Evolutionary conservation across 1,140 invertebrate genomes (phyloP).

Genomic region (Euura lappo): DNA sequence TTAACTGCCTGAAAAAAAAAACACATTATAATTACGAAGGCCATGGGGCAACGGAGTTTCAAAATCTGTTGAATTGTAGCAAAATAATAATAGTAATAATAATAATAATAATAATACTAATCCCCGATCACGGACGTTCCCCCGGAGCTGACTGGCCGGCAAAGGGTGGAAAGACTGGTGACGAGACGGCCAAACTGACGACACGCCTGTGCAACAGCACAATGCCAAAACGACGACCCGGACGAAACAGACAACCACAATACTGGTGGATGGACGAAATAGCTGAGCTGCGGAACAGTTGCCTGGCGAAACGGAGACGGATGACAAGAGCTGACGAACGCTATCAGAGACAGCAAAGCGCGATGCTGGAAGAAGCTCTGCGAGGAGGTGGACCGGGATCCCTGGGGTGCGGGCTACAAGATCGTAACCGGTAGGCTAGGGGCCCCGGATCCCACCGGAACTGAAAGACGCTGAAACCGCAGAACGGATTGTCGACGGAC

Average conservation of each 20-base stretch:
- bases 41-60: too few relatives aligned
- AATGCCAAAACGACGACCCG: constrained; percentile 13
- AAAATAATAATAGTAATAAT: too few relatives aligned
- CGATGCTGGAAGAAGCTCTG: constrained; percentile 27
- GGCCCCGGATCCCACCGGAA: constrained; percentile 19
- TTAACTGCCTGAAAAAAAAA: too few relatives aligned
- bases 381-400: constrained; percentile 33
- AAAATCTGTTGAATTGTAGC: too few relatives aligned
- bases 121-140: constrained; percentile 9
- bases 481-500: constrained; percentile 19
- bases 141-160: constrained; percentile 10
- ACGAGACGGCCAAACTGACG: neutral
- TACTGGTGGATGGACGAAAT: constrained; percentile 34
- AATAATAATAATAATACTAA: too few relatives aligned
- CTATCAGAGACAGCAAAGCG: constrained; percentile 19
- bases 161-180: constrained; percentile 12
- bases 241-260: constrained; percentile 6
- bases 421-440: constrained; percentile 29
- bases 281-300: constrained; percentile 16
- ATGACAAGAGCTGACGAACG: constrained; percentile 13
- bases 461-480: constrained; percentile 25
- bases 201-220: constrained; percentile 19
- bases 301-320: constrained; percentile 16
- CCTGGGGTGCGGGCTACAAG: constrained; percentile 39
- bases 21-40: too few relatives aligned